Conservation (phyloP, 2,888 invertebrate genomes). For the Noctua pronuba region DNA sequence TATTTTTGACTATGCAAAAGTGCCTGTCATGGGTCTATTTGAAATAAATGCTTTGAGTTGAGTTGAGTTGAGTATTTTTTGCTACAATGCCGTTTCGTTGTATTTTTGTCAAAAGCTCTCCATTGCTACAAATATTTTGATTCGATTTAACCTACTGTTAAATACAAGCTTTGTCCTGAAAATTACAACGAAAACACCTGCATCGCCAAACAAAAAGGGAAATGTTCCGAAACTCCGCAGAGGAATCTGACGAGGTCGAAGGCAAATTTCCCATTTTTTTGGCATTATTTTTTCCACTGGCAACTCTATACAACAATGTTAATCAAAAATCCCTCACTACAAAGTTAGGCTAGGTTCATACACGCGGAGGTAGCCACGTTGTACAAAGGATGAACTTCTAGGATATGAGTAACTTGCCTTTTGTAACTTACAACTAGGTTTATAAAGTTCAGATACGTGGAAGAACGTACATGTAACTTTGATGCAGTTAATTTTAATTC, state of each 20-base stretch:
- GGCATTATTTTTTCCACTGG: not conserved
- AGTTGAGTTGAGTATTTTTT: too few species aligned
- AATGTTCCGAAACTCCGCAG: slow-evolving; percentile 19
- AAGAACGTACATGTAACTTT: not conserved
- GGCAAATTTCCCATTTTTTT: slow-evolving; percentile 12
- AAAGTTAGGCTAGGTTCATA: slow-evolving; percentile 27
- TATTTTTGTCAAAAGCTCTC: not conserved
- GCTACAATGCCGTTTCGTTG: not conserved
- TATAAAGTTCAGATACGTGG: not conserved
- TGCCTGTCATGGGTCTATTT: too few species aligned
- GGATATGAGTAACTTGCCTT: slow-evolving; percentile 13
- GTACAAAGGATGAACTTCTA: slow-evolving; percentile 21
- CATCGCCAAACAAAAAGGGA: slow-evolving; percentile 10
- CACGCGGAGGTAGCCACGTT: not conserved
- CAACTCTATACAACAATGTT: slow-evolving; percentile 36
- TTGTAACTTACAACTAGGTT: slow-evolving; percentile 9
- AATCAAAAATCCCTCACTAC: slow-evolving; percentile 16
- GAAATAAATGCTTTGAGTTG: too few species aligned
- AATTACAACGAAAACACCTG: slow-evolving; percentile 1
- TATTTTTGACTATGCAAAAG: too few species aligned
- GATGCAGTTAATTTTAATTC: not conserved
- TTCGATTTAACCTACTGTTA: not conserved
- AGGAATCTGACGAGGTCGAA: not conserved
- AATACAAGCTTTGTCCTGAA: not conserved
- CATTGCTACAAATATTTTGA: too few species aligned